phyloP scores from a whole-genome alignment of 2,888 invertebrate genomes.

The Chrysotoxum bicinctum region DNA sequence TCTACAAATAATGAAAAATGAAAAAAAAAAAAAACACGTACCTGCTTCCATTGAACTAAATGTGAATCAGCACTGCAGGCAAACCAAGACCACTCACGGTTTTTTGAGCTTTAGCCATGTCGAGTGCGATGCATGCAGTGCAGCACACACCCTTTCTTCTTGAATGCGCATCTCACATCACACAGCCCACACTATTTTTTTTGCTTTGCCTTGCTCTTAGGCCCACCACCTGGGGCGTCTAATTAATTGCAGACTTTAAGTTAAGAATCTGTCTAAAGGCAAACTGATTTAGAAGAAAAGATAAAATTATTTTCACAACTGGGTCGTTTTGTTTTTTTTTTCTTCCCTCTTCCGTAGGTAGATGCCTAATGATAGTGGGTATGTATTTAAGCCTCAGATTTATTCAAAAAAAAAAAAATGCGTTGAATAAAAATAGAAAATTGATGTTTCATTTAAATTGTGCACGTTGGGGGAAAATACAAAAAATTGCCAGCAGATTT shows the following conservation, averaged over 20 bases:
- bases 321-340: not conserved
- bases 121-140: constrained; percentile 4
- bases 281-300: constrained; percentile 24
- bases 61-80: constrained; percentile 26
- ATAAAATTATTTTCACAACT: constrained; percentile 25
- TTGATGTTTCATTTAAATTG: constrained; percentile 6
- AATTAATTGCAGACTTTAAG: constrained; percentile 38
- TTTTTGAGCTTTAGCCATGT: constrained; percentile 7
- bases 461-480: not conserved
- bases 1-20: not conserved
- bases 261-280: constrained; percentile 25
- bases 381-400: not conserved
- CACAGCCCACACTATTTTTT: not conserved
- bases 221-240: constrained; percentile 29
- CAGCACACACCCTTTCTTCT: constrained; percentile 9
- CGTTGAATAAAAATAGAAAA: not conserved
- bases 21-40: not conserved
- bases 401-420: not conserved
- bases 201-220: not conserved
- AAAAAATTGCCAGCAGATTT: not conserved
- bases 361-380: not conserved
- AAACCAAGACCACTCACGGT: constrained; percentile 20
- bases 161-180: not conserved
- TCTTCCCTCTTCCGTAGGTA: not conserved
- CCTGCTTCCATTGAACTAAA: constrained; percentile 27